Evolutionary conservation across 2,888 invertebrate genomes (phyloP), one percentile per base, ranked within the genome.

Genomic region (Iselma pallidipennis): DNA sequence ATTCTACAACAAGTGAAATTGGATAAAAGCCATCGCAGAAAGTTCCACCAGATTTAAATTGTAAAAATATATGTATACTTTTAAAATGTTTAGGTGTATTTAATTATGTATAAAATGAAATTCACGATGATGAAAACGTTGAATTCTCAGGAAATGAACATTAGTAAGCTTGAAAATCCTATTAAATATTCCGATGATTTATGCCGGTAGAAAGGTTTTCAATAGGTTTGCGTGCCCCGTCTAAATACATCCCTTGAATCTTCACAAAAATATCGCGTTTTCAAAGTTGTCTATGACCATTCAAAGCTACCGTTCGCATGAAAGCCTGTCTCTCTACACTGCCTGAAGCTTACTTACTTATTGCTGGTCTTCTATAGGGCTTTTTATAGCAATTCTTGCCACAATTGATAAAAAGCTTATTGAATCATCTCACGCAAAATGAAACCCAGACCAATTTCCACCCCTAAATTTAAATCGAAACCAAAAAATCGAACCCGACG

Each of bases 321-420:
- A 72, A 75, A 72, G 66, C 70, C 73, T 67, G 74, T 68, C 70
- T 66, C 69, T 70, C 59, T 68, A 66, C 66, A 65, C 66, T 67
- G 70, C 69, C 70, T 60, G 69, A 70, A 76, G 77, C 76, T 77
- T 77, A 76, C 76, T 77, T 78, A 76, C 77, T 78, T 78, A 76
- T 72, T 76, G 74, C 74, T 73, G 66, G 70, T 69, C 68, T 67
- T 67, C 66, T 65, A 67, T 62, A 67, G 63, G 68, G 71, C 72
- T 70, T 72, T 72, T 74, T 75, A 72, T 72, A 66, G 66, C 64
- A 67, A 61, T 65, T 66, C 65, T 67, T 67, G 63, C 66, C 66
- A 61, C 63, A 71, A 71, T 71, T 71, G 73, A 75, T 74, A 76
- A 75, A 77, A 76, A 76, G 76, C 76, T 77, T 76, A 78, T 76